Conservation (phyloP, 2,113 vertebrate species). For the Leptobrachium leishanense region DNA sequence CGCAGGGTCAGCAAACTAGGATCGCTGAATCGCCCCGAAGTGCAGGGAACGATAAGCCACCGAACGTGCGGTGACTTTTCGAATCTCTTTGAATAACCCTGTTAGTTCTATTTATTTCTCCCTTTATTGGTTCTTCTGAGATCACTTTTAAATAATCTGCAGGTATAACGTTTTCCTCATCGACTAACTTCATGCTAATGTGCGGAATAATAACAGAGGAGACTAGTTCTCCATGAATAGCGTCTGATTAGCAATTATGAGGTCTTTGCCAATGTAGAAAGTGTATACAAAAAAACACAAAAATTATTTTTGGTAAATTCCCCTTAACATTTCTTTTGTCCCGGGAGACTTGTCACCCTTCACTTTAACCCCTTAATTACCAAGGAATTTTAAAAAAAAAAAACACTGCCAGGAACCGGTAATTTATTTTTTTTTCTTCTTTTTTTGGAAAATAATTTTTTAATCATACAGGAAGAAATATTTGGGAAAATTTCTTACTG, state of each 20-base stretch:
- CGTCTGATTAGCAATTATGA: neutral
- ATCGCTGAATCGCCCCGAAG: too few species aligned
- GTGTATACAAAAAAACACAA: too few species aligned
- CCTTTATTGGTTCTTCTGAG: constrained; percentile 54
- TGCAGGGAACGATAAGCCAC: too few species aligned
- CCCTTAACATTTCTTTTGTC: neutral
- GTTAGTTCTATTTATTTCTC: neutral
- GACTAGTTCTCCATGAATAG: constrained; percentile 33
- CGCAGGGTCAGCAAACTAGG: too few species aligned
- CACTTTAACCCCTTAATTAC: too few species aligned
- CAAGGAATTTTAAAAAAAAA: neutral
- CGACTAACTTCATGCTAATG: constrained; percentile 46
- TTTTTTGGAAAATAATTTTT: too few species aligned
- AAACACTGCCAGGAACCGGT: neutral
- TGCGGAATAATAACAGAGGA: constrained; percentile 46
- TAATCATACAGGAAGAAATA: too few species aligned
- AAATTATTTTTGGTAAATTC: neutral
- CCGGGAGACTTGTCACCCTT: too few species aligned
- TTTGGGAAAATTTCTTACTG: too few species aligned
- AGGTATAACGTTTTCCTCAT: constrained; percentile 43
- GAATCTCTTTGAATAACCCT: too few species aligned
- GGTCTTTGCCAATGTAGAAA: neutral
- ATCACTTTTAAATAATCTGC: constrained; percentile 48
- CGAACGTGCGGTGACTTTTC: neutral
- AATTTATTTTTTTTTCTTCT: neutral